Evolutionary conservation across 2,888 invertebrate genomes (phyloP).

Genomic region (Stenchaetothrips biformis): DNA sequence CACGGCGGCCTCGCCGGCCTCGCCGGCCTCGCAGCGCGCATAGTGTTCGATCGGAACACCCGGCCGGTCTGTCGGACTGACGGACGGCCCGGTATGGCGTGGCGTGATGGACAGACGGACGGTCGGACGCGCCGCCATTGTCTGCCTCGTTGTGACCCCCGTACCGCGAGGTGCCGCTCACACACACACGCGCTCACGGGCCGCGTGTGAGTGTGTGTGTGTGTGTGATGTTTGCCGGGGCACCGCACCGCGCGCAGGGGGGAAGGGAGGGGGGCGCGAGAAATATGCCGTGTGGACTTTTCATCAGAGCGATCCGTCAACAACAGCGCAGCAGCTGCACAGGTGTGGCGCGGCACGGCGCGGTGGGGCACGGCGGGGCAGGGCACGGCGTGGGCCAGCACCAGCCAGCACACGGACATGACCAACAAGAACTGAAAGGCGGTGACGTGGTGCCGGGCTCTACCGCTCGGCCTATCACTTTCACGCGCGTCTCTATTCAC

Average conservation of each 20-base stretch:
- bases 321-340: conserved; percentile 18
- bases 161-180: conserved; percentile 1
- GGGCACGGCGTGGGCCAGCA: too few species aligned
- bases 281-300: conserved; percentile 24
- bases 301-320: conserved; percentile 24
- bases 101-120: conserved; percentile 2
- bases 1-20: not conserved
- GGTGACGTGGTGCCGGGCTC: not conserved
- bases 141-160: conserved; percentile 16
- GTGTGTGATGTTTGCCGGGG: conserved; percentile 15
- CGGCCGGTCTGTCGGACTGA: not conserved
- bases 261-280: conserved; percentile 6
- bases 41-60: not conserved
- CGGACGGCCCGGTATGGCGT: too few species aligned
- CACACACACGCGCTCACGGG: not conserved
- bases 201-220: conserved; percentile 15
- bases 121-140: conserved; percentile 9
- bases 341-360: conserved; percentile 30
- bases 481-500: conserved; percentile 28
- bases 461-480: not conserved
- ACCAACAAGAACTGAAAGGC: conserved; percentile 27
- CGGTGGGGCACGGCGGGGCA: too few species aligned
- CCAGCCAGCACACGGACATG: conserved; percentile 23
- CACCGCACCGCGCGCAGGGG: not conserved
- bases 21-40: not conserved